Evolutionary conservation across 2,888 invertebrate species (phyloP).

Genomic region (Torymus aiolomorphi): DNA sequence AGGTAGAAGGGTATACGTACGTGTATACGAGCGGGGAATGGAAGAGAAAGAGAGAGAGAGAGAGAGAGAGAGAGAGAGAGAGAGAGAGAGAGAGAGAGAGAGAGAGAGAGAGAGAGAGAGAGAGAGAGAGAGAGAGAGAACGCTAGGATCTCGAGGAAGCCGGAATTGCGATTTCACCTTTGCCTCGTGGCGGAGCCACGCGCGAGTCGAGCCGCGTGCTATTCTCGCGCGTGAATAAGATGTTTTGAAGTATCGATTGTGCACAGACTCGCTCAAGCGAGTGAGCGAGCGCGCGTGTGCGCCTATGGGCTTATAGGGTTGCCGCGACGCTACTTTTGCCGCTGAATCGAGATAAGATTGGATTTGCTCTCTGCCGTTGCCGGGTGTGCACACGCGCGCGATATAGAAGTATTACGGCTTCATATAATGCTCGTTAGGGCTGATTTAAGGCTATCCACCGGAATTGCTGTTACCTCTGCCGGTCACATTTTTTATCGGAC

Average conservation of each 20-base stretch:
- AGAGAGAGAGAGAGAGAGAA: background rate
- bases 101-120: slow-evolving; percentile 2
- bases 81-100: too few relatives aligned
- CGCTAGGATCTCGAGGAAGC: slow-evolving; percentile 51
- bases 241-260: slow-evolving; percentile 56
- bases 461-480: too few relatives aligned
- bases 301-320: too few relatives aligned
- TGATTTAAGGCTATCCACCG: too few relatives aligned
- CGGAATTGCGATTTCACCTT: slow-evolving; percentile 38
- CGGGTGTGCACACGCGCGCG: too few relatives aligned
- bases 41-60: background rate
- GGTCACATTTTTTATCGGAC: too few relatives aligned
- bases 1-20: background rate
- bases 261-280: slow-evolving; percentile 1
- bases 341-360: slow-evolving; percentile 45
- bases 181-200: background rate
- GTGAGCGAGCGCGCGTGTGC: too few relatives aligned
- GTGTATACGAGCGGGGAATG: background rate
- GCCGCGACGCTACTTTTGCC: slow-evolving; percentile 24
- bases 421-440: slow-evolving; percentile 5
- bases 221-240: slow-evolving; percentile 54
- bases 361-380: slow-evolving; percentile 27
- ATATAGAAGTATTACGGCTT: slow-evolving; percentile 18
- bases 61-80: background rate
- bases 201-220: slow-evolving; percentile 6